phyloP scores from a whole-genome alignment of 2,113 vertebrate genomes.

The Menura novaehollandiae region DNA sequence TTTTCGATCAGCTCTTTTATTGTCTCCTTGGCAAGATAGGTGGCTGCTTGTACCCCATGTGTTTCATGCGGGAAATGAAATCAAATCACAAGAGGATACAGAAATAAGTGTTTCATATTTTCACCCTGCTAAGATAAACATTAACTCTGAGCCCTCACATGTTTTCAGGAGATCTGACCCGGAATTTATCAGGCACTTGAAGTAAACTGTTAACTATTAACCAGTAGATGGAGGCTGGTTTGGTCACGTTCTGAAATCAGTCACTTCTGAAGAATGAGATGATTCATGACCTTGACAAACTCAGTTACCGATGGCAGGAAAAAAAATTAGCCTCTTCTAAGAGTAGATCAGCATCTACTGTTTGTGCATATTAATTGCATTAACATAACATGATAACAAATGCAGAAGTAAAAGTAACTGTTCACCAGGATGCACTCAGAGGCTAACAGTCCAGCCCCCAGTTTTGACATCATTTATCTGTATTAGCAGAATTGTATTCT shows the following conservation, averaged over 20 bases:
- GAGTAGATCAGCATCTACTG: not conserved
- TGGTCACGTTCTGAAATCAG: not conserved
- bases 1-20: not conserved
- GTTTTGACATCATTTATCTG: not conserved
- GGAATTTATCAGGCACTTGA: not conserved
- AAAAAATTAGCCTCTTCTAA: not conserved
- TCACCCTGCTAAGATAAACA: slow-evolving; percentile 32
- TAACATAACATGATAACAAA: not conserved
- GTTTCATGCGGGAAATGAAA: not conserved
- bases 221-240: not conserved
- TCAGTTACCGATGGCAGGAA: not conserved
- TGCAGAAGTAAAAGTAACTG: not conserved
- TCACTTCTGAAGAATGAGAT: not conserved
- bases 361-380: not conserved
- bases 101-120: not conserved
- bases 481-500: not conserved
- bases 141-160: not conserved
- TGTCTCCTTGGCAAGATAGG: not conserved
- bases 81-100: not conserved
- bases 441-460: not conserved
- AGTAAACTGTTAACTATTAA: slow-evolving; percentile 46
- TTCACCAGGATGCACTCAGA: not conserved
- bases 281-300: not conserved
- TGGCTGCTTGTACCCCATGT: not conserved
- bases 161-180: not conserved